These are phyloP conservation scores for Lithosia quadra DNA, from an alignment of 2,888 invertebrate genomes.

Conservation along the genomic window DNA sequence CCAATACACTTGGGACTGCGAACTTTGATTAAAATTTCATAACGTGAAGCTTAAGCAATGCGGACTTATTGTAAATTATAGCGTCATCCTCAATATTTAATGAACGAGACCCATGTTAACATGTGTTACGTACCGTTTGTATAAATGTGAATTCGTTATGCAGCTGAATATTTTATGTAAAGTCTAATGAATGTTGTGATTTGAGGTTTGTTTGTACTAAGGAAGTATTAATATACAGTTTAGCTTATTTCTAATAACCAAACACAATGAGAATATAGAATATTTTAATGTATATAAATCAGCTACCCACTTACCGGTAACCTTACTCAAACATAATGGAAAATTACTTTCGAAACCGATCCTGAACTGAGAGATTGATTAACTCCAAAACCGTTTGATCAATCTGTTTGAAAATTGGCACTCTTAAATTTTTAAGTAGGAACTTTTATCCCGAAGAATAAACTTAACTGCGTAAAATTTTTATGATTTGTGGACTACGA, in stretches of 20 bases:
- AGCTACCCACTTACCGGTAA: no score
- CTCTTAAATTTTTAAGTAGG: not conserved
- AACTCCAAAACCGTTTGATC: no score
- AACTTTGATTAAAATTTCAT: constrained; percentile 85
- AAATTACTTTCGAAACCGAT: no score
- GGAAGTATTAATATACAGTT: constrained; percentile 9
- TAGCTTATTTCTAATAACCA: not conserved
- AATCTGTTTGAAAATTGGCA: no score
- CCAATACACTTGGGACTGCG: constrained; percentile 74
- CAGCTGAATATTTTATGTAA: constrained; percentile 48
- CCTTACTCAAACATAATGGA: no score
- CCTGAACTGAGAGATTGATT: no score
- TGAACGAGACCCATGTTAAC: constrained; percentile 69
- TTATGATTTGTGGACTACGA: constrained; percentile 49
- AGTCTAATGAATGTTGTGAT: constrained; percentile 48
- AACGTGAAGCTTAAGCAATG: constrained; percentile 73
- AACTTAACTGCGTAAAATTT: constrained; percentile 39
- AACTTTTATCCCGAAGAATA: constrained; percentile 20
- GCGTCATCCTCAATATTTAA: constrained; percentile 75
- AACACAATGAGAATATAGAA: no score
- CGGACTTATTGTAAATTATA: constrained; percentile 76
- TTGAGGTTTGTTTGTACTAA: constrained; percentile 30
- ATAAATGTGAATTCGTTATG: constrained; percentile 49
- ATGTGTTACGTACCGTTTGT: constrained; percentile 55
- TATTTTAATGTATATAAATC: no score